Base-by-base conservation (phyloP, 1,140 invertebrate species). In the Drosophila insularis region DNA sequence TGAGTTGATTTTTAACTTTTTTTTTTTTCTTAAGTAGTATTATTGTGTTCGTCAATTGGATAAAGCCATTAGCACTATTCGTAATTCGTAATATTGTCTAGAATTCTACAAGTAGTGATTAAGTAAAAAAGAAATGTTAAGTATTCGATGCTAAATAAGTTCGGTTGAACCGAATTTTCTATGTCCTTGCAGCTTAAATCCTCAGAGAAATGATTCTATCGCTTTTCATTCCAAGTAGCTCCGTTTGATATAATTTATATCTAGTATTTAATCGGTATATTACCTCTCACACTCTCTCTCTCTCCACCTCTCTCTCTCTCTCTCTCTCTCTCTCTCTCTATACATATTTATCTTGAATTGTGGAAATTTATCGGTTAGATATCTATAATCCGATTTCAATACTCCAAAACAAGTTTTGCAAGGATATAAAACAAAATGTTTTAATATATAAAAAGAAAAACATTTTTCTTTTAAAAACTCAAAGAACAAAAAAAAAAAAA, bases 51-150 rank as follows among this genome's bases (percentile, higher is more conserved):
- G 55, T 35, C 55, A 58, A 50, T 50, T 21, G 17, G 55, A 58
- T 27, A 71, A 53, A 71, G 71, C 71, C 71, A 74, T 68, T 75
- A 75, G 73, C 66, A 58, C 60, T 65, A 70, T 53, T 40, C 72
- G 43, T 68, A 56, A 59, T 53, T 53, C 63, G 63, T 61, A 35
- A 68, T 68, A 56, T 35, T 23, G 14, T 50, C 43, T 50, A 50
- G 43, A 50, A 50, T 21, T 50, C 43, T 21, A 50, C 17, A 50
- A 50, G 43, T 58, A 58, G 55, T 58, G 17, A 43, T 13, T 62
- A 62, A 62, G 40, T 19, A 23, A 40, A 6, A 61, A 61, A 40
- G 19, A 62, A 17, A 14, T 31, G 58, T 23, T 21, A 50, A 50
- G 43, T 50, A 50, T 50, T 50, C 17, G 17, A 50, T 50, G 43